Evolutionary conservation across 2,888 invertebrate species (phyloP).

Genomic region (Eilema griseolum): DNA sequence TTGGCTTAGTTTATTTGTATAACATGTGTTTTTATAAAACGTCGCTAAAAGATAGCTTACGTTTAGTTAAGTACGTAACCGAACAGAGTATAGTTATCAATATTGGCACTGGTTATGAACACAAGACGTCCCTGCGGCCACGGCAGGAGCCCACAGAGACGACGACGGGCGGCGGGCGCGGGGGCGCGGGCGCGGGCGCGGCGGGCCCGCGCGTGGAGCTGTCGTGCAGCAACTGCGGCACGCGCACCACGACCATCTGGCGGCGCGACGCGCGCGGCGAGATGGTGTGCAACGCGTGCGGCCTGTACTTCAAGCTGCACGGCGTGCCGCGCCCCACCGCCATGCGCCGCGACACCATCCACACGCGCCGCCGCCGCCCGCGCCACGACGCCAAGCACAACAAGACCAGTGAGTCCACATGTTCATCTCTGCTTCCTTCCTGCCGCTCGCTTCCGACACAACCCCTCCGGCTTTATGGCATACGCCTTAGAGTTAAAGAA

Average conservation of each 20-base stretch:
- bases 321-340: slow-evolving; percentile 97
- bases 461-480: background rate
- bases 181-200: slow-evolving; percentile 33
- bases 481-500: too few relatives aligned
- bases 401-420: slow-evolving; percentile 78
- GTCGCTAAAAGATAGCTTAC: too few relatives aligned
- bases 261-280: slow-evolving; percentile 98
- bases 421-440: too few relatives aligned
- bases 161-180: slow-evolving; percentile 28
- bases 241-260: slow-evolving; percentile 99
- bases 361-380: slow-evolving; percentile 96
- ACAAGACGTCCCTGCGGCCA: background rate
- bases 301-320: slow-evolving; percentile 98
- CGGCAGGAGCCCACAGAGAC: slow-evolving; percentile 62
- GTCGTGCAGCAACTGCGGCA: slow-evolving; percentile 98
- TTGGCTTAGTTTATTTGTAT: too few relatives aligned
- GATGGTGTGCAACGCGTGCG: slow-evolving; percentile 99
- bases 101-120: too few relatives aligned
- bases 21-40: too few relatives aligned
- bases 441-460: too few relatives aligned
- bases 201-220: slow-evolving; percentile 90
- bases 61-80: too few relatives aligned
- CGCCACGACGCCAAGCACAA: slow-evolving; percentile 89
- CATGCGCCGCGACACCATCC: slow-evolving; percentile 98
- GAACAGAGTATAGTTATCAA: too few relatives aligned